phyloP scores from a whole-genome alignment of 2,888 invertebrate species.

The Caenorhabditis sp. region DNA sequence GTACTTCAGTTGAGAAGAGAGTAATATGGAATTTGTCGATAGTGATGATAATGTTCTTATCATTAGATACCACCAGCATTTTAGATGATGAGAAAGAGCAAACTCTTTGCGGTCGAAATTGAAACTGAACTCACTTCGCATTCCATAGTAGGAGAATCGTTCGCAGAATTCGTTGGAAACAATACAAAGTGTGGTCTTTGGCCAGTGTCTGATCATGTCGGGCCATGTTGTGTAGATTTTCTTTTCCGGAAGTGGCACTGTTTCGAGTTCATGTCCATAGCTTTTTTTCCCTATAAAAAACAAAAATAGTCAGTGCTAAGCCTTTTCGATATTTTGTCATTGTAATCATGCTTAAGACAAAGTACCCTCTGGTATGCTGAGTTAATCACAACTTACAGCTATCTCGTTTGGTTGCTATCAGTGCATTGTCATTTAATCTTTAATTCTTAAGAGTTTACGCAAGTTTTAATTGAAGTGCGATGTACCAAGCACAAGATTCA shows the following conservation, averaged over 20 bases:
- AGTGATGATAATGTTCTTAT: not conserved
- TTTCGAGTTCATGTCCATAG: slow-evolving; percentile 57
- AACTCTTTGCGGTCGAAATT: not conserved
- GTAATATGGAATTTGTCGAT: not conserved
- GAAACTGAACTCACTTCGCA: slow-evolving; percentile 88
- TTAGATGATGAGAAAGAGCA: slow-evolving; percentile 7
- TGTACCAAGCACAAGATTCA: slow-evolving; percentile 1
- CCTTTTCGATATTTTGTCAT: not conserved
- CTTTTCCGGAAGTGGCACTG: slow-evolving; percentile 62
- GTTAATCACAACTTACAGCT: not conserved
- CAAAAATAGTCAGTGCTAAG: not conserved
- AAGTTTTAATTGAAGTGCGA: not conserved
- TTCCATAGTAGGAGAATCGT: slow-evolving; percentile 96
- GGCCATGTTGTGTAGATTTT: slow-evolving; percentile 75
- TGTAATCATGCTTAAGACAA: not conserved
- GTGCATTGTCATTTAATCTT: slow-evolving; percentile 11
- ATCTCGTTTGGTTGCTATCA: not conserved
- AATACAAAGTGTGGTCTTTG: slow-evolving; percentile 86
- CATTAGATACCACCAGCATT: no score
- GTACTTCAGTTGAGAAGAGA: slow-evolving; percentile 12
- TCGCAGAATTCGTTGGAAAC: slow-evolving; percentile 98
- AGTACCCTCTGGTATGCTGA: not conserved
- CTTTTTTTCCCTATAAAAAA: slow-evolving; percentile 37
- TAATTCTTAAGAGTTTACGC: not conserved
- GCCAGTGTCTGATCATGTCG: slow-evolving; percentile 78